These are phyloP conservation scores for Chloroceryle inda DNA, from an alignment of 2,797 vertebrate genomes.

Conservation along the genomic window DNA sequence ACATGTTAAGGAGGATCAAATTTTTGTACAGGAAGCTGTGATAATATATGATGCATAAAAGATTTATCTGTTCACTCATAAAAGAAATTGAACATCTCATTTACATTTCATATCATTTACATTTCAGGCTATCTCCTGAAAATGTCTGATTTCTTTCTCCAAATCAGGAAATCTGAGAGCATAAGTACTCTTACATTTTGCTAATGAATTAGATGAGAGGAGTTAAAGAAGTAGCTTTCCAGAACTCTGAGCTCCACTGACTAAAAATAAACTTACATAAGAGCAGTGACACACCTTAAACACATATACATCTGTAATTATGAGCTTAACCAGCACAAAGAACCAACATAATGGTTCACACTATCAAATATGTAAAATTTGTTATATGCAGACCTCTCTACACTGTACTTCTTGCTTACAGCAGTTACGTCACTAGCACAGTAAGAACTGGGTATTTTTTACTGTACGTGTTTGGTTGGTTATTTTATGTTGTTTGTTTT, in stretches of 20 bases:
- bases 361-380: neutral
- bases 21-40: neutral
- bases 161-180: neutral
- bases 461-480: neutral
- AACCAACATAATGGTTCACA: neutral
- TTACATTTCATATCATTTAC: neutral
- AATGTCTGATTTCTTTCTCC: neutral
- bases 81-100: neutral
- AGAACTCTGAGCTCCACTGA: neutral
- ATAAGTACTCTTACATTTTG: neutral
- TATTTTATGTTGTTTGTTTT: neutral
- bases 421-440: neutral
- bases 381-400: neutral
- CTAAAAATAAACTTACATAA: neutral
- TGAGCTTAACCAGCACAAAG: neutral
- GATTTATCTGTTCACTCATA: neutral
- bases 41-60: neutral
- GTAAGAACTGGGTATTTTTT: neutral
- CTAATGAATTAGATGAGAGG: neutral
- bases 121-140: neutral
- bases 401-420: neutral
- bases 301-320: neutral
- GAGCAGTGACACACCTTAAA: neutral
- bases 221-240: neutral
- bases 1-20: neutral